Conservation (phyloP, 1,140 invertebrate genomes). For the Eurosta solidaginis region DNA sequence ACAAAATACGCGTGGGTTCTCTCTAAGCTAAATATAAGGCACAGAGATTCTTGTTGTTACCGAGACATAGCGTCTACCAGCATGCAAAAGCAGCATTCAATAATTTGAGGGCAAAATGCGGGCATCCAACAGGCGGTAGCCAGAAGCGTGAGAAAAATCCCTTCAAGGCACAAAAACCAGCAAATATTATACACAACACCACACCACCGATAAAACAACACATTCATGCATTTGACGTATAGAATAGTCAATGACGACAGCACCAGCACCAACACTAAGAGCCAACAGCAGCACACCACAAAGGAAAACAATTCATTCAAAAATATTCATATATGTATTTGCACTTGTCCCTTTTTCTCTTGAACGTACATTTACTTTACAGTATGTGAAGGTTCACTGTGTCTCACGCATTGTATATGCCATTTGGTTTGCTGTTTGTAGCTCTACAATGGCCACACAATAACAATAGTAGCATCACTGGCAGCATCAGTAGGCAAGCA, state of each 20-base stretch:
- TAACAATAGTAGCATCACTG: no score
- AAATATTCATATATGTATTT: background rate
- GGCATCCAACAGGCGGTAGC: background rate
- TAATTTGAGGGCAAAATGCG: background rate
- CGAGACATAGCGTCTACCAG: conserved; percentile 14
- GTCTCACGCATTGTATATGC: background rate
- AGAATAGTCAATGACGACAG: background rate
- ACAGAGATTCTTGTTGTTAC: background rate
- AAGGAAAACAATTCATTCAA: no score
- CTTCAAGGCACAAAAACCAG: background rate
- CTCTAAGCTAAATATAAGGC: background rate
- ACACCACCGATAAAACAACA: background rate
- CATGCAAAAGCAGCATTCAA: background rate
- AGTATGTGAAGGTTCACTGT: no score
- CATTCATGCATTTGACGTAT: background rate
- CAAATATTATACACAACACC: background rate
- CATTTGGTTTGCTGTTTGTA: no score
- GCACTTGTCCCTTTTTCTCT: no score
- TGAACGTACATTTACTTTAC: no score
- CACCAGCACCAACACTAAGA: background rate
- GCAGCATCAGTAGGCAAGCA: no score
- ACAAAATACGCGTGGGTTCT: no score
- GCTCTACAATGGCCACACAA: no score
- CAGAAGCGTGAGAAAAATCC: conserved; percentile 5
- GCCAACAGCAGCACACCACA: no score